Base-by-base conservation (phyloP, 2,888 invertebrate species). In the Rhamnusium bicolor region DNA sequence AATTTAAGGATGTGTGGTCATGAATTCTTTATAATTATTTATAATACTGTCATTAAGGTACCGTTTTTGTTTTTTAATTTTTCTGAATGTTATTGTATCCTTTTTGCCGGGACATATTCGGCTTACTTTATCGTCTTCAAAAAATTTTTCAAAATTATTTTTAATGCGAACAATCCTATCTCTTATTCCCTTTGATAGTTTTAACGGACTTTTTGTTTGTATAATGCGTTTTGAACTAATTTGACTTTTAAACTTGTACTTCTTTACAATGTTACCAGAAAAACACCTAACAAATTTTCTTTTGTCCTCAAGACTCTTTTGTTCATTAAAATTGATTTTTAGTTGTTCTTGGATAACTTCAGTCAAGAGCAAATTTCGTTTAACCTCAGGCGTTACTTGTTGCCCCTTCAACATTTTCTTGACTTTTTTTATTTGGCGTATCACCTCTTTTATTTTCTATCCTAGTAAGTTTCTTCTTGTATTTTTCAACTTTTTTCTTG, bases 21-120 rank as follows among this genome's bases (percentile, higher is more conserved):
- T 46, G 29, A 63, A 63, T 40, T 40, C 18, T 63, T 63, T n/a
- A 29, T 46, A 46, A 46, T 5, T 46, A 46, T n/a, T 46, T 46
- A n/a, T 46, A 14, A 56, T 16, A 21, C 53, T 49, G 27, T 46
- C 21, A 29, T 68, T 67, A 27, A 67, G 27, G 29, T 51, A 40
- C 10, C 54, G 53, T 19, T 67, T 67, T 67, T 56, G 56, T 58
- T 58, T 68, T 32, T 32, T 68, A 29, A 68, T 40, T 12, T 69
- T 69, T 32, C 27, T 69, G 21, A 12, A 49, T 18, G 58, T 69
- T 10, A 68, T 58, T 56, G 60, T 60, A 18, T 69, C 69, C 14
- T 68, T 69, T 53, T 46, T 69, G 19, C 49, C 69, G 12, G 58
- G 69, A 60, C 58, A 58, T 2, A 60, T 46, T 8, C 60, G 21